Conservation (phyloP, 2,113 vertebrate genomes). For the Leptodactylus fuscus region DNA sequence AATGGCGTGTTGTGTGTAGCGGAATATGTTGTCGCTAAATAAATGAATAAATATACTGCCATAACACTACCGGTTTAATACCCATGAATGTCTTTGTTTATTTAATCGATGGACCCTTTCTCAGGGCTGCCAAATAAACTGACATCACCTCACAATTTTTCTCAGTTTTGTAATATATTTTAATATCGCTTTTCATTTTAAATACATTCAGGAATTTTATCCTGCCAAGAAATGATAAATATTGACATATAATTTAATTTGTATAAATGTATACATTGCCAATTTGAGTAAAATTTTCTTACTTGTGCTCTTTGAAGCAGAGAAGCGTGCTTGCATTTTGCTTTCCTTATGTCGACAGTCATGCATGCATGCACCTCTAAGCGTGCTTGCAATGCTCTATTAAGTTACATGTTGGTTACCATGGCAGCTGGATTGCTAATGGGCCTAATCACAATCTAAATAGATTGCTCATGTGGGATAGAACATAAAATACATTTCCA, state of each 20-base stretch:
- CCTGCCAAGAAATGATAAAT: background rate
- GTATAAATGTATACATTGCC: background rate
- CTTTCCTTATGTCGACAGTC: background rate
- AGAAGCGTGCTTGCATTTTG: background rate
- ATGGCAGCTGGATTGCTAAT: background rate
- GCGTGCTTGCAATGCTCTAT: background rate
- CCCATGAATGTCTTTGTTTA: too few species aligned
- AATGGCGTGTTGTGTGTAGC: too few species aligned
- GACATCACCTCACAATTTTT: too few species aligned
- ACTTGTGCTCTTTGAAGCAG: background rate
- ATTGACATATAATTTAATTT: background rate
- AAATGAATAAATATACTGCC: too few species aligned
- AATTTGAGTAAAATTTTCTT: background rate
- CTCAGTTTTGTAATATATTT: too few species aligned
- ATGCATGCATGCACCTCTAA: conserved; percentile 4
- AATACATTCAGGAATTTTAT: background rate
- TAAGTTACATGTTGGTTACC: background rate
- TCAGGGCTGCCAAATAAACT: too few species aligned
- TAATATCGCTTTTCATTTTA: background rate
- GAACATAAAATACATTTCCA: conserved; percentile 25
- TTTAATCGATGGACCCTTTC: too few species aligned
- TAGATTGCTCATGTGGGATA: conserved; percentile 32
- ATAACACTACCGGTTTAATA: too few species aligned
- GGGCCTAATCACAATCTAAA: conserved; percentile 4
- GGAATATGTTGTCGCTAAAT: too few species aligned